Base-by-base conservation (phyloP, 1,140 invertebrate genomes). In the Drosophila bifasciata region DNA sequence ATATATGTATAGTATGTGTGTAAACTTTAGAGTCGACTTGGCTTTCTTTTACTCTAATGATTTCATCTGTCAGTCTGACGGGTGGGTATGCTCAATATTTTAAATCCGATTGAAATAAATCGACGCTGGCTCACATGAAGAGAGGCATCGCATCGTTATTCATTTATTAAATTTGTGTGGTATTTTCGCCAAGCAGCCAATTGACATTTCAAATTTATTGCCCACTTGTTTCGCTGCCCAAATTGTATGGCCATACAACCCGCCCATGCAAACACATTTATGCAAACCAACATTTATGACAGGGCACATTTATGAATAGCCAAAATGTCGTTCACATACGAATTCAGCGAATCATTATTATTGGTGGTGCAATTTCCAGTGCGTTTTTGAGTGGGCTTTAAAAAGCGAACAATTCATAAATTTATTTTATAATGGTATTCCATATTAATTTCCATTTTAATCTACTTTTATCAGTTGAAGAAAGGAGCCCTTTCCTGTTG, bases 61-160 rank as follows among this genome's bases (percentile, higher is more conserved):
- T 86, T 86, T 80, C 55, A 80, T 75, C 61, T 85, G 80, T 74
- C 81, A 62, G 77, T 68, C 45, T 68, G 80, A 58, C 59, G 62
- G 72, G 76, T 63, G 62, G 72, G 76, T 63, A 85, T 85, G 73
- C 62, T 59, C 67, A 85, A 85, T 72, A 72, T 72, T 62, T 72
- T 36, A 63, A 68, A 41, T 68, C 8, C 40, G 23, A 55, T 83
- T 83, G 74, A 83, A 81, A 83, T 79, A 74, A 83, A 78, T 79
- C 63, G 74, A 40, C 63, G 17, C 63, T 39, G 8, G 16, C 32
- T 46, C 23, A 28, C 5, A 17, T 13, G 25, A 16, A 0, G 3
- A 7, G 25, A 2, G 5, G 25, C 21, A 25, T 56, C 58, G 55
- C 79, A 83, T 84, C 45, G 61, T 84, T 76, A 84, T 84, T 79